A percentile compares a stretch with the other conserved stretches of the same genome.
phyloP scores from a whole-genome alignment of 1,140 invertebrate genomes.

The Drosophila bocqueti region DNA sequence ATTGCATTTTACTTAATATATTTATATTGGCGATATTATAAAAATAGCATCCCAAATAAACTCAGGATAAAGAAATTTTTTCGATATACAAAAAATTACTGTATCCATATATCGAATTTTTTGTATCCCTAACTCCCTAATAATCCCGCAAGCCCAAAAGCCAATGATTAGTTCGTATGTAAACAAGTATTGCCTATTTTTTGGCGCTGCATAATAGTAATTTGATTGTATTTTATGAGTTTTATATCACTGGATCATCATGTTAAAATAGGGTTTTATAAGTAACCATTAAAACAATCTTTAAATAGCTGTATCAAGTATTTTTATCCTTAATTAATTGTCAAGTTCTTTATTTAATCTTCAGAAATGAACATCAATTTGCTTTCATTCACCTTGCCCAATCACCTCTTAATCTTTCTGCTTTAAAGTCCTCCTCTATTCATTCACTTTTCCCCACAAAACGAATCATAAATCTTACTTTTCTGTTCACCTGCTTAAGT shows the following conservation, averaged over 20 bases:
- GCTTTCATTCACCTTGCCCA: background rate
- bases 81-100: background rate
- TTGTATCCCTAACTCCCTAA: background rate
- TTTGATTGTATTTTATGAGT: background rate
- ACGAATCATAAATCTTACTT: conserved; percentile 5
- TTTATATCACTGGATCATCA: background rate
- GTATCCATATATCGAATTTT: background rate
- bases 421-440: background rate
- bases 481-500: background rate
- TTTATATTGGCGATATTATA: background rate
- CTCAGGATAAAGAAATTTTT: background rate
- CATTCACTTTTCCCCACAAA: background rate
- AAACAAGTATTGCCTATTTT: background rate
- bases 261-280: background rate
- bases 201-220: background rate
- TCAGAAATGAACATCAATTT: background rate
- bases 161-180: background rate
- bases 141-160: background rate
- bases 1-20: too few species aligned
- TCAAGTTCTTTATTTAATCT: background rate
- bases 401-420: background rate
- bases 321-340: too few species aligned
- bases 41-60: background rate
- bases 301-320: too few species aligned
- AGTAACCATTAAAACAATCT: background rate